Percentiles rank a stretch among this genome's conserved stretches.
phyloP scores from a whole-genome alignment of 2,888 invertebrate genomes.

The Caenorhabditis zanzibari region DNA sequence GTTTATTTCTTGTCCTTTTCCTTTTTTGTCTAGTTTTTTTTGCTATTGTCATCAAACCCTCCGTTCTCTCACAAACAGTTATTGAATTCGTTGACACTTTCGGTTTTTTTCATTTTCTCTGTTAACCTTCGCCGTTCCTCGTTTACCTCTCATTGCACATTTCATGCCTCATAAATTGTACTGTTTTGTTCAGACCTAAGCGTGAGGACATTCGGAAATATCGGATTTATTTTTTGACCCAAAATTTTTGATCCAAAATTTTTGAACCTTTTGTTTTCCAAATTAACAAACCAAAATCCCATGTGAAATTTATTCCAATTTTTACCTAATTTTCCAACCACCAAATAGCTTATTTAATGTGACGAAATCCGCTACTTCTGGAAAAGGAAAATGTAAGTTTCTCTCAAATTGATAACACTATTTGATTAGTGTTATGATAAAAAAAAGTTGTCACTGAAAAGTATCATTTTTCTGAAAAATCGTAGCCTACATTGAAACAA shows the following conservation, averaged over 20 bases:
- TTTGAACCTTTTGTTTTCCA: background rate
- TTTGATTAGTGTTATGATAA: background rate
- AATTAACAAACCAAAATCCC: background rate
- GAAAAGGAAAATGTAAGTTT: background rate
- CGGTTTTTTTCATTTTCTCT: slow-evolving; percentile 8
- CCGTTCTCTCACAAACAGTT: slow-evolving; percentile 40
- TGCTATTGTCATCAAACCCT: background rate
- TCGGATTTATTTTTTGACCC: slow-evolving; percentile 9
- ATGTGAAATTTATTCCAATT: background rate
- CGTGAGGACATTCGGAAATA: background rate
- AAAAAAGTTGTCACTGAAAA: background rate
- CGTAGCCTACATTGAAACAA: background rate
- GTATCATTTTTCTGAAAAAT: background rate
- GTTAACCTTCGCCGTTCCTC: slow-evolving; percentile 38
- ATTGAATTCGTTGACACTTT: slow-evolving; percentile 45
- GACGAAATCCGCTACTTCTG: background rate
- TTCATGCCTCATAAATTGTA: slow-evolving; percentile 44
- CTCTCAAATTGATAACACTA: background rate
- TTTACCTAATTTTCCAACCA: no score
- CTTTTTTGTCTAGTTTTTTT: background rate
- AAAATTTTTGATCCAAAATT: no score
- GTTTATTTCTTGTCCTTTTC: slow-evolving; percentile 40
- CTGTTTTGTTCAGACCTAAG: background rate
- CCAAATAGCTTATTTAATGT: background rate
- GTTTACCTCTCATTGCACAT: slow-evolving; percentile 18